Percentiles rank a stretch among this genome's conserved stretches.
Evolutionary conservation across 2,888 invertebrate species (phyloP).

Genomic region (Gisinianus flammeolus): DNA sequence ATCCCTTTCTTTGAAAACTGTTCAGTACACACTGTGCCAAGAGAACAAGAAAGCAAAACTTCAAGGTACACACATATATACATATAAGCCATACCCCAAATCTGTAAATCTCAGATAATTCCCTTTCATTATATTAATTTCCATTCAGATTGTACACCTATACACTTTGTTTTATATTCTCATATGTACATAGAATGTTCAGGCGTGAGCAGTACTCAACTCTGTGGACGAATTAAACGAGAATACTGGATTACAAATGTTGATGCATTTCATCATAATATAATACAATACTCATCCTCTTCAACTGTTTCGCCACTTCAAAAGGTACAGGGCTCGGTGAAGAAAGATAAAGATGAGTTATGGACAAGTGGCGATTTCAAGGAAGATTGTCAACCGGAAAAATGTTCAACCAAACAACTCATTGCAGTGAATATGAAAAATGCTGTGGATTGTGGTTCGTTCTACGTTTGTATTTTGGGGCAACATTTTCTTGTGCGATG

Average conservation of each 20-base stretch:
- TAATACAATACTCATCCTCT: not conserved
- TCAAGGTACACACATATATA: too few relatives aligned
- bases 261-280: not conserved
- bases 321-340: not conserved
- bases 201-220: not conserved
- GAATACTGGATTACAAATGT: constrained; percentile 18
- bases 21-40: constrained; percentile 5
- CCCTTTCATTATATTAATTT: too few relatives aligned
- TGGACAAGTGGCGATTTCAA: not conserved
- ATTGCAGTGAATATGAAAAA: constrained; percentile 39
- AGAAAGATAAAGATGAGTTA: not conserved
- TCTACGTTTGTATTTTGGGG: constrained; percentile 39
- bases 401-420: constrained; percentile 29
- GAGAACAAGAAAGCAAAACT: not conserved
- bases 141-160: too few relatives aligned
- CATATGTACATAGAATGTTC: constrained; percentile 16
- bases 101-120: too few relatives aligned
- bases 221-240: not conserved
- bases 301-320: not conserved
- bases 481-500: constrained; percentile 37
- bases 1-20: not conserved
- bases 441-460: constrained; percentile 31
- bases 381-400: not conserved
- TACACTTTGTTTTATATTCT: too few relatives aligned
- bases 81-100: too few relatives aligned